Percentiles rank a stretch among this genome's conserved stretches.
These are phyloP conservation scores for Harpalus rubripes DNA, from an alignment of 2,888 invertebrate genomes.

Conservation along the genomic window DNA sequence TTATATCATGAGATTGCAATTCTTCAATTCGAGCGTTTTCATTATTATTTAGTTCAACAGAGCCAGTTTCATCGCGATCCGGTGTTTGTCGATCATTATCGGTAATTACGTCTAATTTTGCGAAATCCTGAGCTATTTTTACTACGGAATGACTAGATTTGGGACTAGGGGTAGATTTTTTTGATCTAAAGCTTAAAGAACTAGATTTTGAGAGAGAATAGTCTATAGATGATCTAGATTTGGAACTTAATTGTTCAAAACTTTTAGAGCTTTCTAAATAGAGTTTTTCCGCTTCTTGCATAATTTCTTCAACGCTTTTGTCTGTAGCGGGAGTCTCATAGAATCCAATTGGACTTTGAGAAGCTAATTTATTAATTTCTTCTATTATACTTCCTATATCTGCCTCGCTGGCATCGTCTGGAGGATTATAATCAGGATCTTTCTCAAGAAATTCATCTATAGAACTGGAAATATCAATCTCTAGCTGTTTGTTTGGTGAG, in stretches of 20 bases:
- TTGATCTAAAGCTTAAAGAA: constrained; percentile 64
- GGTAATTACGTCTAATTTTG: constrained; percentile 56
- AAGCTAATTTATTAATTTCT: constrained; percentile 82
- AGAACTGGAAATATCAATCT: constrained; percentile 73
- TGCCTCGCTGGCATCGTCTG: constrained; percentile 77
- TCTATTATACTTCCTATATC: constrained; percentile 85
- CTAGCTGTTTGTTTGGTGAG: constrained; percentile 61
- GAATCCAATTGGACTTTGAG: constrained; percentile 76
- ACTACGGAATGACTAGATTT: constrained; percentile 48
- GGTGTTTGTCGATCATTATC: constrained; percentile 42
- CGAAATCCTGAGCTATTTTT: constrained; percentile 54
- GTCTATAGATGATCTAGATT: constrained; percentile 74
- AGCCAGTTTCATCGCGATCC: constrained; percentile 29
- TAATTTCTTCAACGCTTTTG: constrained; percentile 81
- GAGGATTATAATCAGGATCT: constrained; percentile 72
- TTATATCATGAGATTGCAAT: constrained; percentile 31
- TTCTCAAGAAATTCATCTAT: constrained; percentile 75
- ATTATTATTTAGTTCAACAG: constrained; percentile 42
- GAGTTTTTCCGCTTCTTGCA: constrained; percentile 81
- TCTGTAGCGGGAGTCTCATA: constrained; percentile 77
- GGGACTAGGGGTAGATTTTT: constrained; percentile 63
- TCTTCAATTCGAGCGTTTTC: constrained; percentile 37
- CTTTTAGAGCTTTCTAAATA: constrained; percentile 77
- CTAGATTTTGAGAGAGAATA: constrained; percentile 64
- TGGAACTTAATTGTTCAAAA: constrained; percentile 76